phyloP scores from a whole-genome alignment of 2,113 vertebrate genomes.

The Apaloderma vittatum region DNA sequence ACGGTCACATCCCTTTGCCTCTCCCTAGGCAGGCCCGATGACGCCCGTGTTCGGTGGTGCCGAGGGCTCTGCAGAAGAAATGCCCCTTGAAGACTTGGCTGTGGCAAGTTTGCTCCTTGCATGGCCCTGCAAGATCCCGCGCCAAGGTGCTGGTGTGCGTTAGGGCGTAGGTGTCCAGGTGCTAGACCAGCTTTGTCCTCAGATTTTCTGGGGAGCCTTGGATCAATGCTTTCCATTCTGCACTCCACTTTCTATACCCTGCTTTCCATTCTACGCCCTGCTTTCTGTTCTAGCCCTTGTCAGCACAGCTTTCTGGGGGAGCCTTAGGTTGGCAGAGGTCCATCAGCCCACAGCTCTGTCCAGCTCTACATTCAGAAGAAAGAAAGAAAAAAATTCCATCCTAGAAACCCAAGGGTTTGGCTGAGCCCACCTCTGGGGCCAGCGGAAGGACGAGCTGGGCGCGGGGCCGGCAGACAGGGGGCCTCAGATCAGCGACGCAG shows the following conservation, averaged over 20 bases:
- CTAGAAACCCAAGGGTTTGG: not conserved
- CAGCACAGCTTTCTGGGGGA: rapidly evolving
- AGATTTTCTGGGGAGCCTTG: not conserved
- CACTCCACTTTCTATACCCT: rapidly evolving
- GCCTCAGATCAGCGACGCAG: conserved; percentile 16
- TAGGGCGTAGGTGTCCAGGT: rapidly evolving
- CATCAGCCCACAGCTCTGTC: not conserved
- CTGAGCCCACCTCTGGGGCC: not conserved
- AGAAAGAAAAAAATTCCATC: not conserved
- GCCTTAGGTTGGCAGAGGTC: not conserved
- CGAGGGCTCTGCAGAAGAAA: not conserved
- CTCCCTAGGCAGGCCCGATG: rapidly evolving
- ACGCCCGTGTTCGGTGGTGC: rapidly evolving
- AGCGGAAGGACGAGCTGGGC: not conserved
- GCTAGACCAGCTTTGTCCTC: not conserved
- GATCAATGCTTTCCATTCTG: not conserved
- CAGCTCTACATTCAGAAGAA: not conserved
- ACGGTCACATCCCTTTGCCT: not conserved
- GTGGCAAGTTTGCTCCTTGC: not conserved
- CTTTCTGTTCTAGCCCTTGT: not conserved
- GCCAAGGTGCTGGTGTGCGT: rapidly evolving
- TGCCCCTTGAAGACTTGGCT: not conserved
- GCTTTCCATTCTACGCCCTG: rapidly evolving
- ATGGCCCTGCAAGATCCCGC: not conserved
- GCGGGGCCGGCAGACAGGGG: conserved; percentile 33